phyloP scores from a whole-genome alignment of 2,797 vertebrate genomes.

The Sphenopsis melanotis region DNA sequence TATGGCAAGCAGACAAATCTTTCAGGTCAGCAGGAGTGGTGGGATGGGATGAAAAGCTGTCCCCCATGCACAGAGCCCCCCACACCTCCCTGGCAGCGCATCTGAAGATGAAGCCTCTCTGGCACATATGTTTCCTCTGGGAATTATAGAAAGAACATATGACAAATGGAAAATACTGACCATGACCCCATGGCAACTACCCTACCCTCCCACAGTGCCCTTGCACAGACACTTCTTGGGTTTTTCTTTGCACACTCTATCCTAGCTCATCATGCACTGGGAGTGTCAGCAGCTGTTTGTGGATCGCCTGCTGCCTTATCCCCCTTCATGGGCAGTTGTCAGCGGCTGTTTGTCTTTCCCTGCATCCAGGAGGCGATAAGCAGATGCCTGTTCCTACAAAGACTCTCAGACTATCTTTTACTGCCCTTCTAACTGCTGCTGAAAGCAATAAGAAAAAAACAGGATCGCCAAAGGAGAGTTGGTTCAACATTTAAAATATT shows the following conservation, averaged over 20 bases:
- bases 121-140: background rate
- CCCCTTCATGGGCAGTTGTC: background rate
- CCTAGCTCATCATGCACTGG: background rate
- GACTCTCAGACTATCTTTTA: background rate
- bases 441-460: background rate
- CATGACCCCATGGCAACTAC: background rate
- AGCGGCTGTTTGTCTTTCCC: background rate
- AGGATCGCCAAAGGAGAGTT: background rate
- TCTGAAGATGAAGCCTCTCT: background rate
- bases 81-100: accelerated
- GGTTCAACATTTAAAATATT: background rate
- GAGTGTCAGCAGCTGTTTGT: background rate
- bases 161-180: background rate
- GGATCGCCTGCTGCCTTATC: background rate
- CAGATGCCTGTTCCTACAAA: background rate
- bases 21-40: background rate
- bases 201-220: background rate
- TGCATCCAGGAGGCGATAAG: background rate
- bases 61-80: background rate
- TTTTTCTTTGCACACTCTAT: background rate
- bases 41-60: background rate
- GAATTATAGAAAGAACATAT: background rate
- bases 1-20: background rate
- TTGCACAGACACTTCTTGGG: accelerated
- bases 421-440: background rate